Conservation (phyloP, 2,888 invertebrate genomes). For the Cryptosula pallasiana region DNA sequence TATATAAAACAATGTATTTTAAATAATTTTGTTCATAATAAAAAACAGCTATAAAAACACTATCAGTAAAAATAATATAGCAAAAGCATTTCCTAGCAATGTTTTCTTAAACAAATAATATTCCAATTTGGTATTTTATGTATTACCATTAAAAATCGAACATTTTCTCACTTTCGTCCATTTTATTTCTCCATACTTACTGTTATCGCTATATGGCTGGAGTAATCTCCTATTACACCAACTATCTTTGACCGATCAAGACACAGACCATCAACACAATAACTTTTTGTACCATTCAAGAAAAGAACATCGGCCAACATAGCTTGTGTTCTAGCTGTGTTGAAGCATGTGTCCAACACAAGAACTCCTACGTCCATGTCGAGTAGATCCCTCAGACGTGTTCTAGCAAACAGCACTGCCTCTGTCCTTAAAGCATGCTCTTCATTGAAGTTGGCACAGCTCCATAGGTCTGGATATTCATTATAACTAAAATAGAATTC, state of each 20-base stretch:
- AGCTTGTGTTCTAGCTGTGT: background rate
- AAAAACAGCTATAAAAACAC: no score
- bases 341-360: slow-evolving; percentile 6
- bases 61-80: no score
- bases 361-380: background rate
- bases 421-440: background rate
- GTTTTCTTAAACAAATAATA: no score
- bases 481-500: no score
- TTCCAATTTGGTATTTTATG: no score
- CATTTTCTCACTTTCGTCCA: no score
- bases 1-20: no score
- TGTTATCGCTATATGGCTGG: background rate
- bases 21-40: no score
- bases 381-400: background rate
- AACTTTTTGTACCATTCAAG: background rate
- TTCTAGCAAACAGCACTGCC: background rate
- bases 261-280: background rate
- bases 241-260: background rate
- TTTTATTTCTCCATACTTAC: no score
- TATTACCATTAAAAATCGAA: no score
- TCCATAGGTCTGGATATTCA: slow-evolving; percentile 10
- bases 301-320: background rate
- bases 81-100: no score
- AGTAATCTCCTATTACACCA: slow-evolving; percentile 10
- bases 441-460: background rate